Evolutionary conservation across 2,888 invertebrate species (phyloP).

Genomic region (Sepiola atlantica): DNA sequence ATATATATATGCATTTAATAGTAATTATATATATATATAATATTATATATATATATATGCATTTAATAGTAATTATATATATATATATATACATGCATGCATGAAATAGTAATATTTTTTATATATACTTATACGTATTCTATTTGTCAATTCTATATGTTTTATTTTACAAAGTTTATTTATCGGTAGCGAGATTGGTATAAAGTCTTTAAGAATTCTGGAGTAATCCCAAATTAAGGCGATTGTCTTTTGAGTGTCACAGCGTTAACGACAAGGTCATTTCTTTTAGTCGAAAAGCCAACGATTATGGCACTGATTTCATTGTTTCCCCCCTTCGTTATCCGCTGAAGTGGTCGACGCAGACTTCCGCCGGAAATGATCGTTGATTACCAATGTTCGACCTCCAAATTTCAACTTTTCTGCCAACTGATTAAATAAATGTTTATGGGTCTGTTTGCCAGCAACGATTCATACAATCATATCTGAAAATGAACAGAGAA

Average conservation of each 20-base stretch:
- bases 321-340: neutral
- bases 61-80: no score
- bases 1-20: no score
- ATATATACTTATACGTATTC: no score
- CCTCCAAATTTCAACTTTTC: neutral
- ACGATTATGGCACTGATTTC: neutral
- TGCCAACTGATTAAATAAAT: neutral
- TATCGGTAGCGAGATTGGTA: neutral
- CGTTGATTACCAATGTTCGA: neutral
- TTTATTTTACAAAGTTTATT: no score
- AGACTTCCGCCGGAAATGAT: slow-evolving; percentile 5
- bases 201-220: neutral
- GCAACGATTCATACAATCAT: neutral
- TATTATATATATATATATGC: no score
- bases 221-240: neutral
- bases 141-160: no score
- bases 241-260: neutral
- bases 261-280: neutral
- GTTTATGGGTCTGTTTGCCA: neutral
- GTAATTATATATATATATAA: no score
- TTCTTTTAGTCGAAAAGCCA: neutral
- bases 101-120: no score
- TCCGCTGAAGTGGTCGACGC: neutral
- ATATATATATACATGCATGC: no score
- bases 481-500: neutral